Conservation (phyloP, 1,140 invertebrate species). For the Ganaspis sp. region DNA sequence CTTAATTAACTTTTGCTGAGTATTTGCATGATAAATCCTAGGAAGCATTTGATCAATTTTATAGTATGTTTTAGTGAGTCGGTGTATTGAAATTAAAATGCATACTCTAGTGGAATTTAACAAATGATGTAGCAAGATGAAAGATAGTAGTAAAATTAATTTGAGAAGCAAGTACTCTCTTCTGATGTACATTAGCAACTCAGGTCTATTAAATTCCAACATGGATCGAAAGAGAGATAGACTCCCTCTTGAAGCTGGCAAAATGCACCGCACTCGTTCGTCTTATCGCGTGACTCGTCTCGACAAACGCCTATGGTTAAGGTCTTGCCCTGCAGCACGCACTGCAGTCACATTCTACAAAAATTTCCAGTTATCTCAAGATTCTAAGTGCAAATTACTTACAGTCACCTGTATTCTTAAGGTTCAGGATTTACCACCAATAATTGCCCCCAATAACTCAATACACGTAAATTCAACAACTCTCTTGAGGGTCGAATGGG, state of each 20-base stretch:
- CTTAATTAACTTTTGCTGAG: no score
- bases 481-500: no score
- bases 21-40: no score
- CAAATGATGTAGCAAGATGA: not conserved
- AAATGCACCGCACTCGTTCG: conserved; percentile 52
- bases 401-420: not conserved
- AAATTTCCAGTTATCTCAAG: conserved; percentile 3
- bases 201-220: conserved; percentile 59
- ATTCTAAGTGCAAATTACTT: conserved; percentile 10
- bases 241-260: conserved; percentile 42
- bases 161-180: not conserved
- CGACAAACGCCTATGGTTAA: conserved; percentile 27
- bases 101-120: not conserved
- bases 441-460: not conserved
- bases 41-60: no score
- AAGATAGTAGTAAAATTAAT: not conserved
- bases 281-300: conserved; percentile 60
- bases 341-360: conserved; percentile 9
- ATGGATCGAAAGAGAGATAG: conserved; percentile 53
- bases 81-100: not conserved
- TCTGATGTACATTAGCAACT: conserved; percentile 27
- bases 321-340: not conserved
- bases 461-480: no score
- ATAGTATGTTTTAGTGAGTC: no score
- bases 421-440: not conserved